Evolutionary conservation across 2,888 invertebrate species (phyloP).

Genomic region (Cartodere bifasciata): DNA sequence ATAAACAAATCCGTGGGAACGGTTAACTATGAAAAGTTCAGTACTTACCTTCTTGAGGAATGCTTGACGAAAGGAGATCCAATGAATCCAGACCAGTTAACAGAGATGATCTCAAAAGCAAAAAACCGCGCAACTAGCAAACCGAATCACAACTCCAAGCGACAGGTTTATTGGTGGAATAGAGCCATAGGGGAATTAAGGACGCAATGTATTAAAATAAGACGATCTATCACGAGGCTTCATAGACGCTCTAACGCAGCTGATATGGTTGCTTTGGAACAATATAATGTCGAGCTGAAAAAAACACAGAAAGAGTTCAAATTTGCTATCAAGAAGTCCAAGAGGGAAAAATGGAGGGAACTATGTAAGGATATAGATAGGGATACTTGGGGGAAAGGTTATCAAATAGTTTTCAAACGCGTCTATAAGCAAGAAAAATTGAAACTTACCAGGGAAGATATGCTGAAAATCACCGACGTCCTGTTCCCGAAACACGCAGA

Average conservation of each 20-base stretch:
- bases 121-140: not conserved
- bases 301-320: not conserved
- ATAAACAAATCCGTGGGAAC: not conserved
- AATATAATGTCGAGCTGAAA: not conserved
- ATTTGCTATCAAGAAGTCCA: not conserved
- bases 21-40: not conserved
- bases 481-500: not conserved
- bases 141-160: not conserved
- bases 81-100: not conserved
- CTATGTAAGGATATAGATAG: not conserved
- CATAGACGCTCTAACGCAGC: not conserved
- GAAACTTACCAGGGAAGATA: not conserved
- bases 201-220: not conserved
- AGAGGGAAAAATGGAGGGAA: not conserved
- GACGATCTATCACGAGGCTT: not conserved
- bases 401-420: not conserved
- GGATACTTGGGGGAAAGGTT: not conserved
- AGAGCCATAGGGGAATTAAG: not conserved
- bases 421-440: too few relatives aligned
- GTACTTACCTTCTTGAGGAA: too few relatives aligned
- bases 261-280: not conserved
- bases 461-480: not conserved
- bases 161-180: not conserved
- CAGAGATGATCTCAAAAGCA: not conserved
- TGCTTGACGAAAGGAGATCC: not conserved